Evolutionary conservation across 2,113 vertebrate genomes (phyloP), one percentile per base, ranked within the genome.

Genomic region (Antechinus stuartii): DNA sequence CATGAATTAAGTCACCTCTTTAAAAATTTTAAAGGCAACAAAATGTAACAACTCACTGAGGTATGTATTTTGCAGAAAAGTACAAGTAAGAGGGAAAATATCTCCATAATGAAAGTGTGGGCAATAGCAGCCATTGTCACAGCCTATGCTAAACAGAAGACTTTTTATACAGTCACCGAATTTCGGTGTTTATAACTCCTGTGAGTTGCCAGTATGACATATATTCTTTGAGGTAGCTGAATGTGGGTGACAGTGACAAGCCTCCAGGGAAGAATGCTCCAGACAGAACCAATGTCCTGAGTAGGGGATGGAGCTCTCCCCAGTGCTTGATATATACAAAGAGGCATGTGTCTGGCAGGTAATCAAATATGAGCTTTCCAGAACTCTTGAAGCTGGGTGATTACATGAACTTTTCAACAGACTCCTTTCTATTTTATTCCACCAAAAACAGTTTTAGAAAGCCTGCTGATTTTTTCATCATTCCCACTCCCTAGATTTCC

Each of bases 151-250:
- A 93, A 94, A 98, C 97, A 98, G 95, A 93, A 53, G 96, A 93
- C 61, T 92, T 94, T 95, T 95, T 84, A 96, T 94, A 16, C 93
- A 95, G 92, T 93, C 96, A 95, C 94, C 95, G 91, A 96, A 92
- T 91, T 93, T 94, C 68, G 96, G 97, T 95, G 93, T 95, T 98
- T 98, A 96, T 96, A 92, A 93, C 7, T 91, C 95, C 96, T 92
- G 98, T 97, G 98, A 98, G 98, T 91, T 95, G 96, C 90, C 98
- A 98, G 96, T 95, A 98, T 99, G 98, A 90, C 97, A 98, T 98
- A 95, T 92, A 97, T 98, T 98, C 97, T 96, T 96, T 53, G 94
- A 97, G 97, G 93, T 97, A 97, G 97, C 97, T 94, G 92, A 68
- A 96, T 23, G 96, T 97, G 96, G 98, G 96, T 46, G 94, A 95